Evolutionary conservation across 2,797 vertebrate genomes (phyloP).

Genomic region (Enteromius paludinosus): DNA sequence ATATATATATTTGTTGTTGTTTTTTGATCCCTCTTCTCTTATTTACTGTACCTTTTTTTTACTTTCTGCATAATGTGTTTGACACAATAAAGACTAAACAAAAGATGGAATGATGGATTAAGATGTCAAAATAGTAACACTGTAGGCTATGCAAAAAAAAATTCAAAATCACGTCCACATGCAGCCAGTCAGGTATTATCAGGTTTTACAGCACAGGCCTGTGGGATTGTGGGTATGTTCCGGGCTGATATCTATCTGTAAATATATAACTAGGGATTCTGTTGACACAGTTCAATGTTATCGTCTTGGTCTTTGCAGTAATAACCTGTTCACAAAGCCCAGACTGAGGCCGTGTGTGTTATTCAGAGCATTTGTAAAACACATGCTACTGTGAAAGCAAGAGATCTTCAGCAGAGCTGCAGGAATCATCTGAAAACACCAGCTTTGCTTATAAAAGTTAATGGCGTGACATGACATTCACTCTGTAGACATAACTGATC

Average conservation of each 20-base stretch:
- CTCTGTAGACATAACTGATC: neutral
- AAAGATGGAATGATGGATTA: neutral
- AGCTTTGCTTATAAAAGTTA: neutral
- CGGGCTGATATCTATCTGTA: constrained; percentile 50
- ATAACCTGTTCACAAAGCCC: neutral
- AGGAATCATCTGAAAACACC: neutral
- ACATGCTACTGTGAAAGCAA: neutral
- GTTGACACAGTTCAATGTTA: constrained; percentile 40
- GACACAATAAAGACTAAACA: neutral
- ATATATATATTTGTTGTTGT: too few relatives aligned
- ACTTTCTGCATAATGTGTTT: too few relatives aligned
- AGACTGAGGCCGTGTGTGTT: constrained; percentile 9
- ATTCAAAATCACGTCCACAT: neutral
- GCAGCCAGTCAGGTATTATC: constrained; percentile 1
- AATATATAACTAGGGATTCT: constrained; percentile 48
- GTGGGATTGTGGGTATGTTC: constrained; percentile 33
- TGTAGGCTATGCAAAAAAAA: neutral
- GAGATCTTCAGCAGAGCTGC: neutral
- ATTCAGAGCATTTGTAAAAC: constrained; percentile 9
- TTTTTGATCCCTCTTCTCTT: neutral
- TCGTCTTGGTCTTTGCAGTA: constrained; percentile 12
- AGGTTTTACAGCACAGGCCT: constrained; percentile 40
- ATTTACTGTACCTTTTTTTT: neutral
- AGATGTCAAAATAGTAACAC: neutral
- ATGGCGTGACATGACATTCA: neutral